Conservation (phyloP, 1,140 invertebrate species). For the Chironomus striatipennis region DNA sequence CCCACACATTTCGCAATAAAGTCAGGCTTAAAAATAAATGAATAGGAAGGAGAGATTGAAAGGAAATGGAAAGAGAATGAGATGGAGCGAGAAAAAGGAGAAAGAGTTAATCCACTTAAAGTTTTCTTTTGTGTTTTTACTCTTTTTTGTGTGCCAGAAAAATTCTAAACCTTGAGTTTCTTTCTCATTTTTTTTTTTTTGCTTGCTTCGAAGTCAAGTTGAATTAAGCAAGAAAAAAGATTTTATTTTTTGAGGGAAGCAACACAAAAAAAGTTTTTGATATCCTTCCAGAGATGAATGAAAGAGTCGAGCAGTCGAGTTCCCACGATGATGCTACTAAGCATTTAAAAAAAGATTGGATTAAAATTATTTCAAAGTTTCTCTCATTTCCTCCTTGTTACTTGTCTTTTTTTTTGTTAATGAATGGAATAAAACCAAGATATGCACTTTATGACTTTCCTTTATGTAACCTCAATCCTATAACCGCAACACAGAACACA, state of each 20-base stretch:
- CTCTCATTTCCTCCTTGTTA: too few species aligned
- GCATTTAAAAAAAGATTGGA: too few species aligned
- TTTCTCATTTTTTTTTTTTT: background rate
- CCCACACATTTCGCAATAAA: too few species aligned
- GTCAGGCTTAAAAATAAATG: background rate
- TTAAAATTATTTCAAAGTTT: too few species aligned
- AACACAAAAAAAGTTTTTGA: constrained; percentile 1
- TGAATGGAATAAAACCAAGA: too few species aligned
- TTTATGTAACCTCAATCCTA: constrained; percentile 7
- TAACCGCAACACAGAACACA: background rate
- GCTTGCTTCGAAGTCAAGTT: background rate
- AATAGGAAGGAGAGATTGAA: background rate
- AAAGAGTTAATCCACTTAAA: constrained; percentile 13
- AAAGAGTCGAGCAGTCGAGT: too few species aligned
- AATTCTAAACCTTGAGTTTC: background rate
- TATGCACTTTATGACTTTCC: background rate
- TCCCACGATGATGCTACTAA: too few species aligned
- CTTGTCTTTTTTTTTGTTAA: background rate
- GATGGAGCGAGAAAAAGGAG: background rate
- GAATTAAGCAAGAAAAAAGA: background rate
- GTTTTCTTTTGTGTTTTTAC: constrained; percentile 9
- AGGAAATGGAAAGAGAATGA: background rate
- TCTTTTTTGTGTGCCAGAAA: background rate
- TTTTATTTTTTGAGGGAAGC: background rate
- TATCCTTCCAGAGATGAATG: too few species aligned